These are phyloP conservation scores for Gonioctena quinquepunctata DNA, from an alignment of 1,140 invertebrate species.

Conservation along the genomic window DNA sequence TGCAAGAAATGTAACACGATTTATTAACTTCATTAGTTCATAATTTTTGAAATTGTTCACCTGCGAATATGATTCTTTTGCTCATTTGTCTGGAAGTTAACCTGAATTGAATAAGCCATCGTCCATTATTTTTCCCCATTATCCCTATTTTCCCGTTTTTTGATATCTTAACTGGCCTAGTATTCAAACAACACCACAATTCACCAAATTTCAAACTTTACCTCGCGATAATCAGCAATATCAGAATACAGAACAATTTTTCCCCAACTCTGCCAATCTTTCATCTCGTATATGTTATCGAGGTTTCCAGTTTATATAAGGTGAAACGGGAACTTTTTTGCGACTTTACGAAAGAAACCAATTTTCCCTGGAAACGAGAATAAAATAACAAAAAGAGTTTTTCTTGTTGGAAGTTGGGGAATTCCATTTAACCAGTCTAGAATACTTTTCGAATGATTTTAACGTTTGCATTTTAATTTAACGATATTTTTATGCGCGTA, in stretches of 20 bases:
- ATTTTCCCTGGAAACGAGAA: conserved; percentile 5
- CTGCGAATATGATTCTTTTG: no score
- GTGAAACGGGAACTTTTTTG: conserved; percentile 1
- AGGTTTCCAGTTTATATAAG: conserved; percentile 1
- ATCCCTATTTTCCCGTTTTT: no score
- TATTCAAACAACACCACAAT: not conserved
- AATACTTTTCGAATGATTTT: conserved; percentile 10
- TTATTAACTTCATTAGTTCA: no score
- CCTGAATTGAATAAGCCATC: no score
- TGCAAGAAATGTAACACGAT: no score
- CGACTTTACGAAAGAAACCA: not conserved
- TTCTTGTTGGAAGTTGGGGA: not conserved
- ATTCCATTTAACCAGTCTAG: conserved; percentile 8
- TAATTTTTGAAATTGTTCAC: no score
- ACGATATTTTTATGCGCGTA: conserved; percentile 10
- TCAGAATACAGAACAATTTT: no score
- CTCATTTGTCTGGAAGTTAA: no score
- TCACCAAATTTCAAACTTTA: not conserved
- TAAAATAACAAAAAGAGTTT: conserved; percentile 9
- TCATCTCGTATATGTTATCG: no score
- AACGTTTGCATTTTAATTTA: conserved; percentile 14
- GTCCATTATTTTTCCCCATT: no score
- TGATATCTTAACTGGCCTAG: not conserved
- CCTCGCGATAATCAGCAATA: no score
- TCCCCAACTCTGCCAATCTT: no score